Conservation (phyloP, 2,888 invertebrate species). For the Euzetes globulus region DNA sequence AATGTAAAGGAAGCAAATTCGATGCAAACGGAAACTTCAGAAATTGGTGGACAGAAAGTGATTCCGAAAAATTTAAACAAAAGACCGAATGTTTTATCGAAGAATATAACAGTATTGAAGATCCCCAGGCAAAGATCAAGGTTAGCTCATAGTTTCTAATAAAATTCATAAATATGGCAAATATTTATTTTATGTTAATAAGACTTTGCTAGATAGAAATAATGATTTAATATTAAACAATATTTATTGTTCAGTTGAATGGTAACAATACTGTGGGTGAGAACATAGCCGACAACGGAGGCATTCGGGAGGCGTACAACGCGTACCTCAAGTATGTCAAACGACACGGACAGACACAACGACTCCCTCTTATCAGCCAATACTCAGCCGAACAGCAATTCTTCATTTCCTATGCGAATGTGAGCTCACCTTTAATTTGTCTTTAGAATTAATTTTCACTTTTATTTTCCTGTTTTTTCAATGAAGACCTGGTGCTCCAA, state of each 20-base stretch:
- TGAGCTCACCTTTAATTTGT: slow-evolving; percentile 49
- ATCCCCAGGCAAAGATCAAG: slow-evolving; percentile 50
- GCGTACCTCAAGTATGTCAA: slow-evolving; percentile 56
- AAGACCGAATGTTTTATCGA: slow-evolving; percentile 43
- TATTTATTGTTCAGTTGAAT: slow-evolving; percentile 53
- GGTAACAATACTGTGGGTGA: slow-evolving; percentile 75
- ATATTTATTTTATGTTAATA: background rate
- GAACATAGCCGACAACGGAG: slow-evolving; percentile 86
- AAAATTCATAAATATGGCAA: background rate
- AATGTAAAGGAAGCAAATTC: slow-evolving; percentile 53
- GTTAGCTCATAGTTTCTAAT: no score
- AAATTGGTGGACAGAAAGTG: slow-evolving; percentile 43
- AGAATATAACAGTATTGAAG: slow-evolving; percentile 43
- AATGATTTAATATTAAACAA: no score
- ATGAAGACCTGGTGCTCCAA: slow-evolving; percentile 66
- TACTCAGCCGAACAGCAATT: slow-evolving; percentile 47
- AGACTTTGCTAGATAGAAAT: no score
- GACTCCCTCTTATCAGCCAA: background rate
- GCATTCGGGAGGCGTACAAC: slow-evolving; percentile 60
- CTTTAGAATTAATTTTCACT: background rate
- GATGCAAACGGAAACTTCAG: slow-evolving; percentile 43
- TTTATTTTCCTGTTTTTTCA: background rate
- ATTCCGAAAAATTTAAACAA: slow-evolving; percentile 40
- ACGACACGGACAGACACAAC: background rate
- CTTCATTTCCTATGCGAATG: slow-evolving; percentile 72